Conservation (phyloP, 2,888 invertebrate genomes). For the Scaptomyza cyrtandrae region DNA sequence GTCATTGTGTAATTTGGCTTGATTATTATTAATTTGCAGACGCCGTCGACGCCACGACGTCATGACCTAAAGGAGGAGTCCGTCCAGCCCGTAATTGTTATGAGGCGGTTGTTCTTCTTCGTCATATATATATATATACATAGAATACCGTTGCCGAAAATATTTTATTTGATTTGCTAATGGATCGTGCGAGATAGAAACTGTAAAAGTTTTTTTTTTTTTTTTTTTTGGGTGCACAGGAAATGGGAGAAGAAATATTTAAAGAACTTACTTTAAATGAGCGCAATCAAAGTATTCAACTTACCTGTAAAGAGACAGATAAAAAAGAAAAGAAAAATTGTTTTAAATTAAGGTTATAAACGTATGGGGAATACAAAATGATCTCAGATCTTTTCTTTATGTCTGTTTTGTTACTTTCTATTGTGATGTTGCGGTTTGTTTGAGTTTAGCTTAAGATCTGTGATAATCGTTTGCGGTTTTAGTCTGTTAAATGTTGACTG, state of each 20-base stretch:
- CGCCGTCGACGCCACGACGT: conserved; percentile 47
- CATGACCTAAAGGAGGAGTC: conserved; percentile 20
- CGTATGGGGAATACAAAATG: conserved; percentile 1
- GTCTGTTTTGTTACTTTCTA: conserved; percentile 20
- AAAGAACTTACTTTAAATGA: conserved; percentile 59
- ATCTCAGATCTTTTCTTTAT: conserved; percentile 8
- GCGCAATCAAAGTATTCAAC: conserved; percentile 30
- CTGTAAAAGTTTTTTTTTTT: conserved; percentile 31
- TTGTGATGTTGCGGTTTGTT: conserved; percentile 17
- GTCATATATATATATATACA: background rate
- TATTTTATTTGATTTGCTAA: conserved; percentile 75
- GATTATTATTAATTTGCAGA: conserved; percentile 78
- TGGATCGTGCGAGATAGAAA: conserved; percentile 28
- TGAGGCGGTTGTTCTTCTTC: conserved; percentile 36
- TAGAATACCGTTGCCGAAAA: conserved; percentile 41
- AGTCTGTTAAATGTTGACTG: too few species aligned
- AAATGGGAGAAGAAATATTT: conserved; percentile 2
- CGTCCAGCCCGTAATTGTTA: conserved; percentile 44
- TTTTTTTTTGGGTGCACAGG: conserved; percentile 29
- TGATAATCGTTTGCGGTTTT: conserved; percentile 24
- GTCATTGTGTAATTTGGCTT: conserved; percentile 80
- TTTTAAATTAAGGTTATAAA: conserved; percentile 61
- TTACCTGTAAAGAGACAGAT: conserved; percentile 71
- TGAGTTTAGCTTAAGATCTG: conserved; percentile 24
- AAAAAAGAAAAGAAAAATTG: conserved; percentile 51